Base-by-base conservation (phyloP, 2,797 vertebrate genomes). In the Pempheris klunzingeri region DNA sequence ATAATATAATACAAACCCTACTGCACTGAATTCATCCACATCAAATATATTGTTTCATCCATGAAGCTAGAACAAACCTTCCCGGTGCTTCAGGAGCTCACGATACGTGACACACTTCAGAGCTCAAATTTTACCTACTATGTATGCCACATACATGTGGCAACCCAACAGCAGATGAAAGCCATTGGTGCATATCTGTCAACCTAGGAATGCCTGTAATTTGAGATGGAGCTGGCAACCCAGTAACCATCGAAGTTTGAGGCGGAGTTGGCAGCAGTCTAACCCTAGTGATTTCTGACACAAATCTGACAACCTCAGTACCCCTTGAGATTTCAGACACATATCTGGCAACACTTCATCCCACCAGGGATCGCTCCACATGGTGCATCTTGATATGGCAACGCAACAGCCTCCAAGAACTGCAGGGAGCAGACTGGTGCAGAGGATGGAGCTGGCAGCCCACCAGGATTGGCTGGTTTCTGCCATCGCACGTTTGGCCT, bases 341-440 rank as follows among this genome's bases (percentile, higher is more conserved):
- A 55, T 73, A 78, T 85, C 81, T 88, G 87, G 84, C 88, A 88
- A 59, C 60, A 49, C 68, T 60, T 78, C 69, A 41, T 84, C 75
- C 80, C 77, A 72, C 60, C 70, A 73, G 74, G 86, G 59, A 78
- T 61, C 13, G 5, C 73, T 83, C 77, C 77, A 86, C 87, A 80
- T 87, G 81, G 63, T 5, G 63, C 83, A 53, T 86, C 82, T 70
- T 72, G 80, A 78, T 87, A 78, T 82, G 87, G 84, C 84, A 86
- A 30, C 9, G 18, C 43, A 41, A 5, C 49, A 14, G 67, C 53
- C 28, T 82, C 59, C 22, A 22, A 63, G 60, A 59, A 52, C 72
- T 26, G 47, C 55, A 3, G 69, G 77, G 72, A 86, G 81, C 74
- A 66, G 63, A 28, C 81, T 74, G 72, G 71, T 77, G 57, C 73